phyloP scores from a whole-genome alignment of 2,113 vertebrate species.

The Takifugu flavidus region DNA sequence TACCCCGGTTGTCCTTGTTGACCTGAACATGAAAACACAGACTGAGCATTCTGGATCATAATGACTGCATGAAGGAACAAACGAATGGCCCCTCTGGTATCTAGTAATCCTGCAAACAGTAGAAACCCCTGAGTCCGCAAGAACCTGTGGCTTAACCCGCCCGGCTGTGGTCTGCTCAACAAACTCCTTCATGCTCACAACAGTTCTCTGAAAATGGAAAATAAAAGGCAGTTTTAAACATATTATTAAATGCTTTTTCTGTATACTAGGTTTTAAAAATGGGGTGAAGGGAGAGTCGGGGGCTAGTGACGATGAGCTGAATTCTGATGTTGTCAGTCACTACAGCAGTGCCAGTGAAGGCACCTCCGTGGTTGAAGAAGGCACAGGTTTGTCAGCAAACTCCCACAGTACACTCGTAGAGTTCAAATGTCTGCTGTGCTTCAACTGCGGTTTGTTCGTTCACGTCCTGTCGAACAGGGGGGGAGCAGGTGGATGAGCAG shows the following conservation, averaged over 20 bases:
- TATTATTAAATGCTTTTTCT: not conserved
- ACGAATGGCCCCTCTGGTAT: conserved; percentile 27
- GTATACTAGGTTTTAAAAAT: conserved; percentile 70
- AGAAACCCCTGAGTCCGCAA: conserved; percentile 62
- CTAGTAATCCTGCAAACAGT: conserved; percentile 60
- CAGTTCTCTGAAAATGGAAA: no score
- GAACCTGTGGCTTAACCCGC: conserved; percentile 39
- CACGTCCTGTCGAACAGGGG: conserved; percentile 66
- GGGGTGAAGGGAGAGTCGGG: conserved; percentile 79
- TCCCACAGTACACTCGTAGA: not conserved
- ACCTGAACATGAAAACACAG: conserved; percentile 20
- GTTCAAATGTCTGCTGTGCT: not conserved
- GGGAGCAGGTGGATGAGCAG: conserved; percentile 80
- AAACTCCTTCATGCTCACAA: not conserved
- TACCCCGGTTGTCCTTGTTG: conserved; percentile 31
- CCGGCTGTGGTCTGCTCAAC: conserved; percentile 9
- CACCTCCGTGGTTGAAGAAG: conserved; percentile 81
- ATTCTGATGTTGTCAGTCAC: conserved; percentile 85
- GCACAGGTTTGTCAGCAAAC: conserved; percentile 68
- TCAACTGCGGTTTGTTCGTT: not conserved
- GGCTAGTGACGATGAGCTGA: conserved; percentile 88
- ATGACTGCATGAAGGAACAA: conserved; percentile 16
- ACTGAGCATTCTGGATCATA: conserved; percentile 50
- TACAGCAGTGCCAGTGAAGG: conserved; percentile 88
- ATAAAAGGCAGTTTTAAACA: no score